Conservation (phyloP, 2,797 vertebrate genomes). For the Diplodus puntazzo region DNA sequence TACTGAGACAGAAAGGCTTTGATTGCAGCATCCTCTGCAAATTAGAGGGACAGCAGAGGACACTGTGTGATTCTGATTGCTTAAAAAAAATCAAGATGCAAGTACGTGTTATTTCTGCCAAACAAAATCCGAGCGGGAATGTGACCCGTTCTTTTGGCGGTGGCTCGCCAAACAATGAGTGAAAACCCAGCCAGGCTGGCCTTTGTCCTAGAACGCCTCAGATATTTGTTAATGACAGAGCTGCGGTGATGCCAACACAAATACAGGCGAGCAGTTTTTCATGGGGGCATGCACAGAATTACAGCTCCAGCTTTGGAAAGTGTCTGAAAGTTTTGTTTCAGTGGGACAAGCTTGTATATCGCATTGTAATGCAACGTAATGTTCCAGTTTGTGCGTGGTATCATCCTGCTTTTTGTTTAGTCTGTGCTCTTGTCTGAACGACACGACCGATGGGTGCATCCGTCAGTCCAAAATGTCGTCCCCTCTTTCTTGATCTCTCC, state of each 20-base stretch:
- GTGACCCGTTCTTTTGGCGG: background rate
- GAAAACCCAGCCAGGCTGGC: conserved; percentile 23
- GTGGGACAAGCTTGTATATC: background rate
- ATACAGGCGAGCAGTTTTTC: background rate
- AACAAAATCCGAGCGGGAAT: conserved; percentile 20
- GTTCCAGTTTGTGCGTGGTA: background rate
- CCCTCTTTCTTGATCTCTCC: conserved; percentile 44
- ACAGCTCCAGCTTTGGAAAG: background rate
- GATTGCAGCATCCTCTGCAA: background rate
- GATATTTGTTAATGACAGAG: conserved; percentile 44
- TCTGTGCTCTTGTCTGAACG: background rate
- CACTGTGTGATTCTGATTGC: background rate
- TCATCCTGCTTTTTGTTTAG: background rate
- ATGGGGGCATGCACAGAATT: background rate
- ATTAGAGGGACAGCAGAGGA: background rate
- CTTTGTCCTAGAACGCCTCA: conserved; percentile 33
- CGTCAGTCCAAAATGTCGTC: conserved; percentile 12
- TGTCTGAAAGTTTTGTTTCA: conserved; percentile 3
- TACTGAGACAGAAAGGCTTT: background rate
- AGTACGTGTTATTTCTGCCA: background rate
- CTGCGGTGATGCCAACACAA: conserved; percentile 28
- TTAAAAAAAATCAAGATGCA: background rate
- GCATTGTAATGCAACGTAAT: background rate
- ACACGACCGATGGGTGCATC: background rate
- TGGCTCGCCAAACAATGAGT: conserved; percentile 6